These are phyloP conservation scores for Tenebrio molitor DNA, from an alignment of 1,140 invertebrate species.

Conservation along the genomic window DNA sequence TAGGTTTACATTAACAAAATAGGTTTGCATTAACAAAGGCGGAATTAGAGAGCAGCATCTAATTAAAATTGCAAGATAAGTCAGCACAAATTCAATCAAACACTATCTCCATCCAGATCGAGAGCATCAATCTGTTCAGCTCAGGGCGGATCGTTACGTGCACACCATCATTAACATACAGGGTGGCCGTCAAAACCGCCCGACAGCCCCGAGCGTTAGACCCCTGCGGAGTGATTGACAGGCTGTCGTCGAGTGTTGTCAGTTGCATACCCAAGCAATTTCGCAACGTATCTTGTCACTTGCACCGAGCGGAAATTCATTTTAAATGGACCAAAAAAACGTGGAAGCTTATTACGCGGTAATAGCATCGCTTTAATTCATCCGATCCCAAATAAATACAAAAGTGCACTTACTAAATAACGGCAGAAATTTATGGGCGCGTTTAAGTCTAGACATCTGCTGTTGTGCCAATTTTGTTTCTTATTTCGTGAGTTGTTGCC, in stretches of 20 bases:
- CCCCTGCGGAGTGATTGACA: too few species aligned
- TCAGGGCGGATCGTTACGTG: too few species aligned
- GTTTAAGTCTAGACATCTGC: constrained; percentile 43
- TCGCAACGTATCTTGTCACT: too few species aligned
- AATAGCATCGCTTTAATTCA: constrained; percentile 21
- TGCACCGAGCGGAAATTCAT: constrained; percentile 31
- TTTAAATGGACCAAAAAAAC: constrained; percentile 14
- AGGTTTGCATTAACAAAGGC: constrained; percentile 3
- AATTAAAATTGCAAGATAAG: constrained; percentile 22
- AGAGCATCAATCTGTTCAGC: background rate
- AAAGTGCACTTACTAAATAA: constrained; percentile 42
- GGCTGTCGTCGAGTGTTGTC: too few species aligned
- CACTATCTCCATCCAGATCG: background rate
- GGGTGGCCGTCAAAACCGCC: too few species aligned
- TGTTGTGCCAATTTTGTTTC: constrained; percentile 45
- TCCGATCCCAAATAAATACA: constrained; percentile 40
- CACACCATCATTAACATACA: too few species aligned
- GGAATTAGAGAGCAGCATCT: constrained; percentile 6
- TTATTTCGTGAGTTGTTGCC: constrained; percentile 43
- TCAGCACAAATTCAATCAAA: constrained; percentile 16
- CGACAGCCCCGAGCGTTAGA: too few species aligned
- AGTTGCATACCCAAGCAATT: too few species aligned
- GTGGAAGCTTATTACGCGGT: constrained; percentile 25
- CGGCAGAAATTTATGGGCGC: constrained; percentile 33
- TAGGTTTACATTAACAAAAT: too few species aligned